Evolutionary conservation across 2,113 vertebrate species (phyloP), one percentile per base, ranked within the genome.

Genomic region (Limnothrissa miodon): DNA sequence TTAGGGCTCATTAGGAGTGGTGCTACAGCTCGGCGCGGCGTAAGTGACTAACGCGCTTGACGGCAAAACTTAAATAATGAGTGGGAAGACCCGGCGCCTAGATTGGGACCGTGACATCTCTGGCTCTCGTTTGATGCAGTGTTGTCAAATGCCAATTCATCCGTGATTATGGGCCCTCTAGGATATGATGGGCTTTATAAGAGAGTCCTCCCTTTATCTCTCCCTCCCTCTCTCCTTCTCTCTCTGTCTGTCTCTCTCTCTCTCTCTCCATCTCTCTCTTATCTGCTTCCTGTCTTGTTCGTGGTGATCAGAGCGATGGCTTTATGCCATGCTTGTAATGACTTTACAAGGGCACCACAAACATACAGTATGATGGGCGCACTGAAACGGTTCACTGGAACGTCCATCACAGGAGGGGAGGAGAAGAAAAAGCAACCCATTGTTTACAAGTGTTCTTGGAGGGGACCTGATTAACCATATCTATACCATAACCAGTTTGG

Each of bases 1-100:
- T 92, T 92, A 92, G 81, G 86, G 85, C 86, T 91, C 86, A 90
- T 94, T 90, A 93, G 90, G 87, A 87, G 53, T 78, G 89, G 78
- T 83, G 88, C 83, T 79, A 85, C 83, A 86, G 88, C 89, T 80
- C 80, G 89, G 90, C 80, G 89, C 90, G 83, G 90, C 15, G 21
- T 92, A 90, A 88, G 88, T 85, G 82, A 88, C 82, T 80, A 89
- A 87, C 87, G 83, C 84, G 53, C 42, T 78, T 84, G 88, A 85
- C 82, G 84, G 83, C 81, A 17, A 80, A 86, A 87, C 87, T 85
- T 85, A 56, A 82, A 83, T 89, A 89, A 91, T 88, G 86, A 89
- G 87, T 74, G 86, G 66, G 87, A 91, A 87, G 87, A 90, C 86
- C 89, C 51, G 70, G 87, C 42, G 13, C 45, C 87, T 82, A 89